Conservation (phyloP, 2,113 vertebrate genomes). For the Nothobranchius kuhntae region DNA sequence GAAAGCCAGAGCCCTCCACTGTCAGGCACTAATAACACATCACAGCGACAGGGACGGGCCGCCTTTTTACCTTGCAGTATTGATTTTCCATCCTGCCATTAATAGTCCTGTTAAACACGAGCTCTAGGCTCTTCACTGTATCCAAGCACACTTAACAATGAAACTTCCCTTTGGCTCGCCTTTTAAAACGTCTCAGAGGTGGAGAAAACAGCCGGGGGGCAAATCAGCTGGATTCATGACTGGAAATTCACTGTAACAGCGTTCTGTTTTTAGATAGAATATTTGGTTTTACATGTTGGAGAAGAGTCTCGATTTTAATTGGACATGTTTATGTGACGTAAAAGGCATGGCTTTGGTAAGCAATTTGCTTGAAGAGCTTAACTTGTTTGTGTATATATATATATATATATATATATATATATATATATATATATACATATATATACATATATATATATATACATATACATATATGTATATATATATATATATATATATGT, state of each 20-base stretch:
- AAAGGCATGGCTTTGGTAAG: too few relatives aligned
- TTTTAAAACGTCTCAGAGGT: constrained; percentile 53
- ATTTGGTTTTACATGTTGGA: too few relatives aligned
- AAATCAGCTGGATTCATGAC: constrained; percentile 13
- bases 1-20: constrained; percentile 72
- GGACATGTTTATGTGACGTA: too few relatives aligned
- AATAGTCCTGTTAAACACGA: constrained; percentile 86
- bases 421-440: too few relatives aligned
- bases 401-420: too few relatives aligned
- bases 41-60: constrained; percentile 82
- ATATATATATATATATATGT: too few relatives aligned
- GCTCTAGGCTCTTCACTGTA: constrained; percentile 86
- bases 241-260: constrained; percentile 2
- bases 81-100: constrained; percentile 85
- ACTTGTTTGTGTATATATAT: too few relatives aligned
- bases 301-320: too few relatives aligned
- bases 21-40: constrained; percentile 83
- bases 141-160: constrained; percentile 86
- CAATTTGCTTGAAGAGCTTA: too few relatives aligned
- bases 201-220: constrained; percentile 21
- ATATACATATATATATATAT: too few relatives aligned
- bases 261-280: too few relatives aligned
- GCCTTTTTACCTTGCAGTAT: constrained; percentile 81
- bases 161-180: constrained; percentile 63
- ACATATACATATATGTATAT: too few relatives aligned